These are phyloP conservation scores for Campoplex capitator DNA, from an alignment of 2,888 invertebrate species.

Conservation along the genomic window DNA sequence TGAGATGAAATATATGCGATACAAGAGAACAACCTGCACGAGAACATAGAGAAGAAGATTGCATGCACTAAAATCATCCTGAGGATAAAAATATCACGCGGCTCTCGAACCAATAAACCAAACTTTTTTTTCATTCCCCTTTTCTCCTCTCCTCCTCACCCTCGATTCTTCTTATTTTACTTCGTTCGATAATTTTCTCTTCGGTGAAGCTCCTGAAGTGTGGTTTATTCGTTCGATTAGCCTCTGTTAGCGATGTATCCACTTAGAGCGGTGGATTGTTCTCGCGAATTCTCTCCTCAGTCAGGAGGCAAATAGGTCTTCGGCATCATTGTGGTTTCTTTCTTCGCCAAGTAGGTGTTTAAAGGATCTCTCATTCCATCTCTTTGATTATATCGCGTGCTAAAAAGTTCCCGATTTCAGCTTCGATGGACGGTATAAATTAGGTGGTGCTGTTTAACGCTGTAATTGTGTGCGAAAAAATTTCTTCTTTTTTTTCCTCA, in stretches of 20 bases:
- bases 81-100: constrained; percentile 49
- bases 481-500: constrained; percentile 14
- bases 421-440: constrained; percentile 60
- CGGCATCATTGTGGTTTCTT: constrained; percentile 44
- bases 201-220: constrained; percentile 73
- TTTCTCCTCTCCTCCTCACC: neutral
- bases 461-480: constrained; percentile 54
- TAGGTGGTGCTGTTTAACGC: constrained; percentile 56
- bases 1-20: constrained; percentile 13
- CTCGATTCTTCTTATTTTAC: constrained; percentile 2
- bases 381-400: constrained; percentile 68
- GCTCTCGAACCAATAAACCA: constrained; percentile 8
- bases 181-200: constrained; percentile 40
- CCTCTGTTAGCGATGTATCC: constrained; percentile 78
- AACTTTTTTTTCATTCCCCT: neutral
- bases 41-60: constrained; percentile 61
- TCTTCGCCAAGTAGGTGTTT: constrained; percentile 69
- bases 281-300: constrained; percentile 46
- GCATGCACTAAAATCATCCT: constrained; percentile 73
- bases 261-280: constrained; percentile 77
- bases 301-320: constrained; percentile 31
- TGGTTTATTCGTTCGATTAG: constrained; percentile 78
- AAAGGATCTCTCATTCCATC: constrained; percentile 58
- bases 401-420: constrained; percentile 53
- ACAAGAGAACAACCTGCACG: constrained; percentile 10